Base-by-base conservation (phyloP, 2,888 invertebrate species). In the Buathra laborator region DNA sequence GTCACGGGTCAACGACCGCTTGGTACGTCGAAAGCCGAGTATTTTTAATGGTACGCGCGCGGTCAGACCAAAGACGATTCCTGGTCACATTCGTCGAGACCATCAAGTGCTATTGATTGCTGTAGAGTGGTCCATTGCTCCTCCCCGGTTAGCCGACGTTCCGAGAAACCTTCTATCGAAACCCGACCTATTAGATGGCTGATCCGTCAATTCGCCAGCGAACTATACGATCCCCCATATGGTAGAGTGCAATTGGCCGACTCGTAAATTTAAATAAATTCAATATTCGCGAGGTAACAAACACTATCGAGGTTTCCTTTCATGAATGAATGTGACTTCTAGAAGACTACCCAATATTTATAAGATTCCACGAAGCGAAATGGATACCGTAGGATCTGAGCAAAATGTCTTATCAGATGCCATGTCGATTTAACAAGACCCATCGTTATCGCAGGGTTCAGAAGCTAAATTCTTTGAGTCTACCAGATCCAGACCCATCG, bases 11-110 rank as follows among this genome's bases (percentile, higher is more conserved):
- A 46, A 79, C 62, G 81, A 74, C 76, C 86, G 44, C n/a, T 37
- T 24, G 46, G 44, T 48, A 68, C 86, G 87, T 77, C 77, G 88
- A 88, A 88, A 88, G 89, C 90, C 87, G 90, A 92, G 90, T 91
- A 92, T 91, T 92, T 92, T 92, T 92, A 92, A 92, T 91, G 89
- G 90, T 16, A 76, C 10, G 19, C 46, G 14, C 46, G 89, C 90
- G 90, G 90, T 72, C 87, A 86, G 88, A 90, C 88, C 90, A 89
- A 91, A 91, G 89, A 83, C 81, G 83, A 86, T 81, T 78, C 81
- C 72, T 76, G 53, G 56, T 48, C 76, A 77, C 74, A 81, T 84
- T 84, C 72, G 74, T 80, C 68, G 78, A 53, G 78, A 29, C 62
- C 66, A 84, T 84, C 81, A 81, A 84, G 84, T 81, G 78, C 76